A percentile compares a stretch with the other conserved stretches of the same genome.
These are phyloP conservation scores for Drosophila siamana DNA, from an alignment of 2,888 invertebrate species.

Conservation along the genomic window DNA sequence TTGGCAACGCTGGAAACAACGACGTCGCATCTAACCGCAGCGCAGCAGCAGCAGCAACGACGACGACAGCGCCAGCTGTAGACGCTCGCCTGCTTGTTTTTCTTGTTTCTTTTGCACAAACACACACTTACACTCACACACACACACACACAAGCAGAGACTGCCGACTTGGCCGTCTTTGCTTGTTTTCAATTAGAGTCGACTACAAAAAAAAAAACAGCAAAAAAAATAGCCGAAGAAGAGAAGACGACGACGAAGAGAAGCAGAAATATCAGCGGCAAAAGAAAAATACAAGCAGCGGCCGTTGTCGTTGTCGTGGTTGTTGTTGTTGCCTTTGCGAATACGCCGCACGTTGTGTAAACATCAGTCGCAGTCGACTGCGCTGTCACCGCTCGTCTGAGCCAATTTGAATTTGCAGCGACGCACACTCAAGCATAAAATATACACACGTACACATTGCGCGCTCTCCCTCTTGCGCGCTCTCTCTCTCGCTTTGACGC, in stretches of 20 bases:
- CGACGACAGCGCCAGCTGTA: constrained; percentile 53
- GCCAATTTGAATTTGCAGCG: constrained; percentile 70
- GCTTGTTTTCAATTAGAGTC: constrained; percentile 79
- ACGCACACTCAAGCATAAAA: constrained; percentile 37
- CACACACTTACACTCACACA: constrained; percentile 25
- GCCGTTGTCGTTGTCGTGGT: constrained; percentile 30
- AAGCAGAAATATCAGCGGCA: constrained; percentile 45
- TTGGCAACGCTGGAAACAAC: constrained; percentile 61
- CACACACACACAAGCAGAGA: constrained; percentile 11
- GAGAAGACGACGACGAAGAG: constrained; percentile 27
- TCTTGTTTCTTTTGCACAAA: constrained; percentile 39
- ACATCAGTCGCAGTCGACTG: constrained; percentile 62
- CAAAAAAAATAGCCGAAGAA: constrained; percentile 44
- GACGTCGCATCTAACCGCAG: constrained; percentile 46
- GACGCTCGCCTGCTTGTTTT: constrained; percentile 44
- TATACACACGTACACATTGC: neutral
- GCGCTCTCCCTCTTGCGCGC: neutral
- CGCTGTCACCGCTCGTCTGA: constrained; percentile 50
- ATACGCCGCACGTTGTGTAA: constrained; percentile 78
- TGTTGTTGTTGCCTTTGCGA: constrained; percentile 45
- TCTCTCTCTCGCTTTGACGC: neutral
- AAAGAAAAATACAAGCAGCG: constrained; percentile 61
- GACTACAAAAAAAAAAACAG: constrained; percentile 46
- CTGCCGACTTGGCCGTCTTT: constrained; percentile 48
- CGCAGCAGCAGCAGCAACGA: constrained; percentile 22